A percentile compares a stretch with the other conserved stretches of the same genome.
Evolutionary conservation across 2,797 vertebrate genomes (phyloP).

Genomic region (Smutsia gigantea): DNA sequence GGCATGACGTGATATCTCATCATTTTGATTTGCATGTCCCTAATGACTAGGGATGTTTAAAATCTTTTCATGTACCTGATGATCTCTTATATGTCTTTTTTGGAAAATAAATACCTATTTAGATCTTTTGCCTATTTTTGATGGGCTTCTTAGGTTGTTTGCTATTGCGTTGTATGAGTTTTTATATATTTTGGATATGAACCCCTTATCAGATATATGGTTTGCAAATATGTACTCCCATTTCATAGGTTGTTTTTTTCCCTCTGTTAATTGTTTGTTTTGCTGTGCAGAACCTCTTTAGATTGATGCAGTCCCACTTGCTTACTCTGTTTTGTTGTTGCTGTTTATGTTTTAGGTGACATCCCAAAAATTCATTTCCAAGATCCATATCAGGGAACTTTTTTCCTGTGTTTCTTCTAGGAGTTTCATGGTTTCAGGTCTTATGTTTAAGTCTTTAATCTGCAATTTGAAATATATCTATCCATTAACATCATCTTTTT

Average conservation of each 20-base stretch:
- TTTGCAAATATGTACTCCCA: neutral
- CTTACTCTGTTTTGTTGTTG: neutral
- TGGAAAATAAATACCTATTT: neutral
- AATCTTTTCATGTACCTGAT: neutral
- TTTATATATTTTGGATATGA: neutral
- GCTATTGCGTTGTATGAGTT: neutral
- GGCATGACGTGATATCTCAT: neutral
- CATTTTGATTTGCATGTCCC: neutral
- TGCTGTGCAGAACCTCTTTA: neutral
- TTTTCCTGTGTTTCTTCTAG: neutral
- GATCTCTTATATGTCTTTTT: neutral
- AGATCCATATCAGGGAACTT: neutral
- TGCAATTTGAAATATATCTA: neutral
- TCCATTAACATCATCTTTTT: neutral
- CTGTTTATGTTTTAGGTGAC: neutral
- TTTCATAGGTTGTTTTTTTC: neutral
- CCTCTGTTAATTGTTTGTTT: neutral
- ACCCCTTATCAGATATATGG: neutral
- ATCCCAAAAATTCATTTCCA: neutral
- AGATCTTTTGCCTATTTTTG: neutral
- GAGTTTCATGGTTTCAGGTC: neutral
- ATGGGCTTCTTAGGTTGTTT: neutral
- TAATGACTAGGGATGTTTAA: neutral
- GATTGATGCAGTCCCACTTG: neutral
- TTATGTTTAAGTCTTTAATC: neutral